phyloP scores from a whole-genome alignment of 2,797 vertebrate species.

The Leuciscus waleckii region DNA sequence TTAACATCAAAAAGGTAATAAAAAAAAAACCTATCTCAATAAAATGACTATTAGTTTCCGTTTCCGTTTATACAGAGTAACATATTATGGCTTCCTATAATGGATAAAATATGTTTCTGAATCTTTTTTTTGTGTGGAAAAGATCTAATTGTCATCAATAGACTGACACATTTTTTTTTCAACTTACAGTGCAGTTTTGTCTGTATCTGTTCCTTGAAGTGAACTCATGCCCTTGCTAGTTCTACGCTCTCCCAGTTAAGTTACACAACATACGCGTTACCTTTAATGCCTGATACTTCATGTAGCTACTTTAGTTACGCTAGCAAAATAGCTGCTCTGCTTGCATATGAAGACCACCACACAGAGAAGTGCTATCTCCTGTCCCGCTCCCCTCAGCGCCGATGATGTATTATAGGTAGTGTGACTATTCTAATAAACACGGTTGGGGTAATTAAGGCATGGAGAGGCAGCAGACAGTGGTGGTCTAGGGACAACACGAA shows the following conservation, averaged over 20 bases:
- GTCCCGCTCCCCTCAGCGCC: conserved; percentile 44
- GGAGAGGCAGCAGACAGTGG: conserved; percentile 81
- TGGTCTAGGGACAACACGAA: conserved; percentile 79
- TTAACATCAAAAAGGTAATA: neutral
- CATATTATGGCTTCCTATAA: neutral
- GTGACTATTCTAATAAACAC: conserved; percentile 81
- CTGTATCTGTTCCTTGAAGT: neutral
- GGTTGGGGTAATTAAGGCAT: conserved; percentile 79
- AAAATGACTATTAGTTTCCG: no score
- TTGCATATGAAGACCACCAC: conserved; percentile 72
- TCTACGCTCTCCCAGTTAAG: neutral
- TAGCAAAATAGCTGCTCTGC: neutral
- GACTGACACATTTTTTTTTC: neutral
- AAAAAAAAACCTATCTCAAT: no score
- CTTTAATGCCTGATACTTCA: neutral
- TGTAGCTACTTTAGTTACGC: conserved; percentile 23
- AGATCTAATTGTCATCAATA: neutral
- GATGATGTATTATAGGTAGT: conserved; percentile 76
- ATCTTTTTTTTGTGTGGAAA: neutral
- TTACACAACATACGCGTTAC: neutral
- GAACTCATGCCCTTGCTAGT: neutral
- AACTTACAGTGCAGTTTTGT: neutral
- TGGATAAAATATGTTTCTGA: neutral
- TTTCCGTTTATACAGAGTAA: no score
- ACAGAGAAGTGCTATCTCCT: conserved; percentile 58